These are phyloP conservation scores for Formica exsecta DNA, from an alignment of 1,140 invertebrate species.

Conservation along the genomic window DNA sequence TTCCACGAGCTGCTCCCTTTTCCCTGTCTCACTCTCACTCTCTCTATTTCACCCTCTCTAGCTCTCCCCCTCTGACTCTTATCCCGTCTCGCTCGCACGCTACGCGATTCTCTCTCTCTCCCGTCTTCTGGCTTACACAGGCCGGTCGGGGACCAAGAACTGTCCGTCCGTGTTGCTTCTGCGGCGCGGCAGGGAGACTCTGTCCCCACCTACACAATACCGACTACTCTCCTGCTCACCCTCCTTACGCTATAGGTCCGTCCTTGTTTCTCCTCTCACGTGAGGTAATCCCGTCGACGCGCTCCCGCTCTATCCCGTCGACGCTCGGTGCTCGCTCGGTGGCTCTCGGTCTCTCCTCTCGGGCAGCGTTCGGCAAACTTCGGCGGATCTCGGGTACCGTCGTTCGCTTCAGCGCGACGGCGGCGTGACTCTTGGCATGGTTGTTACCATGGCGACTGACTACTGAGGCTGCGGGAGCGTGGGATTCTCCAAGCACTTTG, in stretches of 20 bases:
- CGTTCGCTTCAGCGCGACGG: slow-evolving; percentile 27
- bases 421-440: slow-evolving; percentile 48
- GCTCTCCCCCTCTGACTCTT: not conserved
- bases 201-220: slow-evolving; percentile 59
- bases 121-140: slow-evolving; percentile 44
- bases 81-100: slow-evolving; percentile 33
- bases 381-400: slow-evolving; percentile 50
- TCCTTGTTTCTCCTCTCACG: slow-evolving; percentile 60
- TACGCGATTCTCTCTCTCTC: slow-evolving; percentile 16
- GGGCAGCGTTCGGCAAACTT: slow-evolving; percentile 33
- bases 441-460: slow-evolving; percentile 76
- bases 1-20: slow-evolving; percentile 70
- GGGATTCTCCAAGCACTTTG: slow-evolving; percentile 3
- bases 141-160: slow-evolving; percentile 75
- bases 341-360: slow-evolving; percentile 36
- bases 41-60: slow-evolving; percentile 28
- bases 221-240: slow-evolving; percentile 65
- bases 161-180: slow-evolving; percentile 51
- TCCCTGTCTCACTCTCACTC: slow-evolving; percentile 58
- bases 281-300: slow-evolving; percentile 45
- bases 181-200: slow-evolving; percentile 73
- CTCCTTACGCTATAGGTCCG: slow-evolving; percentile 6
- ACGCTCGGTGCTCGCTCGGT: slow-evolving; percentile 45
- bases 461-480: slow-evolving; percentile 52
- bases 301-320: slow-evolving; percentile 55